phyloP scores from a whole-genome alignment of 2,113 vertebrate genomes.

The Edolisoma coerulescens region DNA sequence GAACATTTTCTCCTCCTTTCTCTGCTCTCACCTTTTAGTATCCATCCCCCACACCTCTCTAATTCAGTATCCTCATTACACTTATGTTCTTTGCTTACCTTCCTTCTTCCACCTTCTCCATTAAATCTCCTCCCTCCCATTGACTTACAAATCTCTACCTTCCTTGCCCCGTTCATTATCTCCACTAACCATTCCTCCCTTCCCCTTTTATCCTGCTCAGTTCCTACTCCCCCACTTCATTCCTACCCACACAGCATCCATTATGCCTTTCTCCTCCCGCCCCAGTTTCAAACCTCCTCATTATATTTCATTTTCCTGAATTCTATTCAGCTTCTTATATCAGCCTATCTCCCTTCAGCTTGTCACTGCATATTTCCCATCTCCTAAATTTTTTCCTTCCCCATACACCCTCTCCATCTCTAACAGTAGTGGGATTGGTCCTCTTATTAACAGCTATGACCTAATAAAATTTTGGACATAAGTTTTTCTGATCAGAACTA shows the following conservation, averaged over 20 bases:
- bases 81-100: not conserved
- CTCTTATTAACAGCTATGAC: not conserved
- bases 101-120: not conserved
- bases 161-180: not conserved
- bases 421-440: not conserved
- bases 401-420: not conserved
- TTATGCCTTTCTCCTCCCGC: not conserved
- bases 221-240: slow-evolving; percentile 3
- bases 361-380: not conserved
- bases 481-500: not conserved
- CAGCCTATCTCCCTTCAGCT: not conserved
- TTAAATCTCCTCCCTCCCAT: not conserved
- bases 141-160: not conserved
- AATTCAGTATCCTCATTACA: not conserved
- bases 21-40: not conserved
- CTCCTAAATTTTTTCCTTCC: not conserved
- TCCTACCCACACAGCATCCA: not conserved
- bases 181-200: not conserved
- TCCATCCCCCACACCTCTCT: not conserved
- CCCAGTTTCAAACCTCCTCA: slow-evolving; percentile 8
- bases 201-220: not conserved
- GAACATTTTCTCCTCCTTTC: not conserved
- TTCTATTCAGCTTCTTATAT: not conserved
- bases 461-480: not conserved
- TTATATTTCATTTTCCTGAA: not conserved